Percentiles rank a stretch among this genome's conserved stretches.
Evolutionary conservation across 2,888 invertebrate species (phyloP).

Genomic region (Cryptophagus acutangulus): DNA sequence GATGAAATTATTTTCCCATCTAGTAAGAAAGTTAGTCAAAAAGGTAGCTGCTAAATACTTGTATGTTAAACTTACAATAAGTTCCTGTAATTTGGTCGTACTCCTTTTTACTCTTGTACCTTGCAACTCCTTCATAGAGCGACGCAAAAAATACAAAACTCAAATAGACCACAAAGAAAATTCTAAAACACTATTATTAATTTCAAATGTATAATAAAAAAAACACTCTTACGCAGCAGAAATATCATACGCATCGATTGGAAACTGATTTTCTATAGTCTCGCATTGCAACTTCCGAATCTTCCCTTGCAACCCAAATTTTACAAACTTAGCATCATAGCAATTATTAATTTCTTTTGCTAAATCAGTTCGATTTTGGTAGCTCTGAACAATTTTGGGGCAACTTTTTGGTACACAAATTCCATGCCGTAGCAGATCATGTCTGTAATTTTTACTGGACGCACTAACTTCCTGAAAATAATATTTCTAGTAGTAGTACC

Average conservation of each 20-base stretch:
- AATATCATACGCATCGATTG: background rate
- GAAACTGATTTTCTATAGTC: background rate
- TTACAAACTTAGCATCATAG: slow-evolving; percentile 19
- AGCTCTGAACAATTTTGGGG: slow-evolving; percentile 15
- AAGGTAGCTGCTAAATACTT: too few relatives aligned
- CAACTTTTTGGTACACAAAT: slow-evolving; percentile 28
- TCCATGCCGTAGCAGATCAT: slow-evolving; percentile 29
- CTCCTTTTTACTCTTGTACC: slow-evolving; percentile 6
- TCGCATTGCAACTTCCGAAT: slow-evolving; percentile 16
- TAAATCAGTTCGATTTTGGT: too few relatives aligned
- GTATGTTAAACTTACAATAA: too few relatives aligned
- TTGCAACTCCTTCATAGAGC: slow-evolving; percentile 12
- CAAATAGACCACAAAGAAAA: slow-evolving; percentile 13
- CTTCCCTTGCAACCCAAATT: slow-evolving; percentile 13
- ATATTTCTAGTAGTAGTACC: too few relatives aligned
- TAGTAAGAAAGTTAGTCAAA: too few relatives aligned
- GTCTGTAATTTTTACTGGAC: slow-evolving; percentile 24
- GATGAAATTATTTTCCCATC: slow-evolving; percentile 22
- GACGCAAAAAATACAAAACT: slow-evolving; percentile 16
- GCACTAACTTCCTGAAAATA: background rate
- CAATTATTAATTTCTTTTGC: slow-evolving; percentile 21
- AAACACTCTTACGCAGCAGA: slow-evolving; percentile 14
- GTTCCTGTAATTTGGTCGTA: slow-evolving; percentile 9
- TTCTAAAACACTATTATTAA: too few relatives aligned
- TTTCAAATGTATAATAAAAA: too few relatives aligned